phyloP scores from a whole-genome alignment of 2,888 invertebrate species.

The Philhelius pedissequus region DNA sequence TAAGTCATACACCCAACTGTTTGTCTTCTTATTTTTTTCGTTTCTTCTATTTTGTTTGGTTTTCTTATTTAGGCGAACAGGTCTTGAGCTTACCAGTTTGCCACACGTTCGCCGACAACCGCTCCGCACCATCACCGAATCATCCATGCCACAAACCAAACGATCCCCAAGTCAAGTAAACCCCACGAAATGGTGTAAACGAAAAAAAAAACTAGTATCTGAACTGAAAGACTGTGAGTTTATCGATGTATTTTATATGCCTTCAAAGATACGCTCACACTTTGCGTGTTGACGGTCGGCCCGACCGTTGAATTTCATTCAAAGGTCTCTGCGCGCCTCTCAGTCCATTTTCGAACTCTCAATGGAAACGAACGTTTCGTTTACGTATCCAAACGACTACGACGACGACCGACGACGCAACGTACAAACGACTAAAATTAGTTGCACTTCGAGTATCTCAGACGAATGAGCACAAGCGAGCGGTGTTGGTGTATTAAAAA shows the following conservation, averaged over 20 bases:
- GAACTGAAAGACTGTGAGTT: conserved; percentile 10
- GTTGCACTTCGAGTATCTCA: conserved; percentile 67
- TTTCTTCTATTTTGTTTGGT: conserved; percentile 10
- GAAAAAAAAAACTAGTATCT: conserved; percentile 33
- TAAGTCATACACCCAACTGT: conserved; percentile 57
- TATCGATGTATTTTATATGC: conserved; percentile 15
- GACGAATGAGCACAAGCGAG: conserved; percentile 57
- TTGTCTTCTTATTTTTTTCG: conserved; percentile 12
- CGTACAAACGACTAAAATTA: conserved; percentile 60
- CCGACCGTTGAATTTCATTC: conserved; percentile 47
- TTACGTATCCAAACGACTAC: conserved; percentile 34
- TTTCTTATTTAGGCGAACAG: conserved; percentile 65
- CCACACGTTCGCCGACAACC: too few relatives aligned
- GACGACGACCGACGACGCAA: conserved; percentile 57
- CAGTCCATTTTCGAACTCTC: conserved; percentile 68
- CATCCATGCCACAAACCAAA: conserved; percentile 19
- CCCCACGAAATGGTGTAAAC: conserved; percentile 1
- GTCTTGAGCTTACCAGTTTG: conserved; percentile 40
- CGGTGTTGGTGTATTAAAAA: conserved; percentile 9
- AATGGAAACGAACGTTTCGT: conserved; percentile 68
- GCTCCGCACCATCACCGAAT: not conserved
- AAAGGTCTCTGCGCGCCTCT: conserved; percentile 41
- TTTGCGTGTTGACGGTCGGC: conserved; percentile 3
- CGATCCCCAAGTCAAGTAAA: conserved; percentile 35
- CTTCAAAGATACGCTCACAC: conserved; percentile 39